phyloP scores from a whole-genome alignment of 2,797 vertebrate species.

The Urosaurus nigricauda region DNA sequence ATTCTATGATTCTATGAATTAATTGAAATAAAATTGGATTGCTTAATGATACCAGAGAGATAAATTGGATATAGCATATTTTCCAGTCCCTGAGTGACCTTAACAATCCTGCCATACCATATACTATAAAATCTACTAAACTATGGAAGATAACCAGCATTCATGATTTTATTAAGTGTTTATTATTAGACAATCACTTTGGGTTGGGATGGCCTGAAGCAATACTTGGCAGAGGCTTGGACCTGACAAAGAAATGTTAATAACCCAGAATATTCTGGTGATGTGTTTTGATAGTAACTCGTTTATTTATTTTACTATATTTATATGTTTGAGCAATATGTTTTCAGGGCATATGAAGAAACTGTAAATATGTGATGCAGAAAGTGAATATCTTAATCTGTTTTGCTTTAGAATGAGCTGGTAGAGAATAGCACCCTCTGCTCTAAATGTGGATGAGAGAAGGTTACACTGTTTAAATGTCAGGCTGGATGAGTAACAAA shows the following conservation, averaged over 20 bases:
- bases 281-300: background rate
- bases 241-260: conserved; percentile 2
- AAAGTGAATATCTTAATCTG: too few species aligned
- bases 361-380: background rate
- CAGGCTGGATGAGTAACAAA: too few species aligned
- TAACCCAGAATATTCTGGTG: background rate
- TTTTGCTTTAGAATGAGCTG: too few species aligned
- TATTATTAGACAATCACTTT: background rate
- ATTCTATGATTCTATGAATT: too few species aligned
- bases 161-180: conserved; percentile 17
- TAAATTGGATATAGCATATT: background rate
- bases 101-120: conserved; percentile 35
- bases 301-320: background rate
- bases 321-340: background rate
- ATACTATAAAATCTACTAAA: conserved; percentile 49
- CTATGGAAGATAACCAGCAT: background rate
- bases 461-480: too few species aligned
- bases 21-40: too few species aligned
- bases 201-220: background rate
- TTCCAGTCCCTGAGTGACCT: conserved; percentile 55
- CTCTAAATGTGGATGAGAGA: too few species aligned
- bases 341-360: conserved; percentile 11
- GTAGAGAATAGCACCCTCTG: too few species aligned
- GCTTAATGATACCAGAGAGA: too few species aligned
- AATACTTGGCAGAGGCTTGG: background rate